Evolutionary conservation across 2,113 vertebrate genomes (phyloP), one percentile per base, ranked within the genome.

Genomic region (Gopherus evgoodei): DNA sequence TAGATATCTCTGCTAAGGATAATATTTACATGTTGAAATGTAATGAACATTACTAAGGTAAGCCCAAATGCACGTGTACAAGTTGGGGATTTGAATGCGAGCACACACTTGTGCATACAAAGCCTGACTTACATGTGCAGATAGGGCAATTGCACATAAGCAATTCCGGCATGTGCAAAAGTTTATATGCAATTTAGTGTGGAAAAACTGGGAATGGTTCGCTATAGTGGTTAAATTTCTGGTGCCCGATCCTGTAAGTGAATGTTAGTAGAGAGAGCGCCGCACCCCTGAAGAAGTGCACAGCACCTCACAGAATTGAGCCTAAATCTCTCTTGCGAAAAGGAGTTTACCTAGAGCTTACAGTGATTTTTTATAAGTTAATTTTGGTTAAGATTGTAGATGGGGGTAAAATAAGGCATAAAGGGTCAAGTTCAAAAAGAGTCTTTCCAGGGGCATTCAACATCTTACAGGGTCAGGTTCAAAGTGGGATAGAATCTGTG

Each of bases 201-300:
- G 35, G 35, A 44, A 21, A 53, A 79, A 13, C 6, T 56, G 14
- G 27, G 29, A 81, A 87, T 25, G 0, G 2, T 29, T 17, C 10
- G 6, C 38, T 21, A 6, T n/a, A 0, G 0, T 69, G 35, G 11
- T 79, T 54, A 42, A 5, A 1, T 38, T 42, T 52, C 54, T n/a
- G 22, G 76, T 19, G 16, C 19, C 7, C 0, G 0, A 6, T 1
- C 1, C 4, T 19, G 5, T 47, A 19, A 80, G 2, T 8, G n/a
- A 52, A 35, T 5, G 8, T 59, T 81, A n/a, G 42, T 38, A n/a
- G 65, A 69, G 35, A 69, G 65, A 49, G 76, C 4, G 81, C 19
- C 89, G 38, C 19, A n/a, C 65, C 44, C 11, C 65, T 72, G 19
- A n/a, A 72, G 19, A 72, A 72, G 21, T 38, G 52, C 24, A 22